Evolutionary conservation across 2,797 vertebrate species (phyloP).

Genomic region (Chaetophractus vellerosus): DNA sequence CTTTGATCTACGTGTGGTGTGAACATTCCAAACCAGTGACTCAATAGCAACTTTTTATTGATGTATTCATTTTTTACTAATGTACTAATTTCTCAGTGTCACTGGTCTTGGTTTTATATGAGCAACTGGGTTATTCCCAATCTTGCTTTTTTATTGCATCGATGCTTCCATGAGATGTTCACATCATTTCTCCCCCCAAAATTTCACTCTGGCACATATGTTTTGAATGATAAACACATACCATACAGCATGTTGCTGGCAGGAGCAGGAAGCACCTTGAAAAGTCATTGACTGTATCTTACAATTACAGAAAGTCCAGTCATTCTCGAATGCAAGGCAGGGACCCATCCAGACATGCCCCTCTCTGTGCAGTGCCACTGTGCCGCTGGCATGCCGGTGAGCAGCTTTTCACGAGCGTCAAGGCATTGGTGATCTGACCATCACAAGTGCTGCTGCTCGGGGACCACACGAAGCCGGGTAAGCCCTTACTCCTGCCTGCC

Average conservation of each 20-base stretch:
- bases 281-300: neutral
- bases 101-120: conserved; percentile 25
- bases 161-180: conserved; percentile 6
- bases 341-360: neutral
- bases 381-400: neutral
- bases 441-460: neutral
- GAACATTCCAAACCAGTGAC: conserved; percentile 39
- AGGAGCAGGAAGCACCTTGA: neutral
- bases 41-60: conserved; percentile 5
- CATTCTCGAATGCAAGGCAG: no score
- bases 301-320: neutral
- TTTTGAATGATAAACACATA: neutral
- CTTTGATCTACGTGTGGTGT: neutral
- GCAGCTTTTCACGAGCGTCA: no score
- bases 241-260: neutral
- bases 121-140: neutral
- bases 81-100: conserved; percentile 6
- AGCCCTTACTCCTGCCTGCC: neutral
- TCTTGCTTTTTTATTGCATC: conserved; percentile 21
- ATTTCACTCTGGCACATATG: neutral
- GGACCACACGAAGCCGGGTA: fast-evolving
- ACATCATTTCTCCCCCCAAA: neutral
- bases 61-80: conserved; percentile 4
- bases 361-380: neutral
- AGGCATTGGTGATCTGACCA: neutral